phyloP scores from a whole-genome alignment of 2,113 vertebrate genomes.

The Pica pica region DNA sequence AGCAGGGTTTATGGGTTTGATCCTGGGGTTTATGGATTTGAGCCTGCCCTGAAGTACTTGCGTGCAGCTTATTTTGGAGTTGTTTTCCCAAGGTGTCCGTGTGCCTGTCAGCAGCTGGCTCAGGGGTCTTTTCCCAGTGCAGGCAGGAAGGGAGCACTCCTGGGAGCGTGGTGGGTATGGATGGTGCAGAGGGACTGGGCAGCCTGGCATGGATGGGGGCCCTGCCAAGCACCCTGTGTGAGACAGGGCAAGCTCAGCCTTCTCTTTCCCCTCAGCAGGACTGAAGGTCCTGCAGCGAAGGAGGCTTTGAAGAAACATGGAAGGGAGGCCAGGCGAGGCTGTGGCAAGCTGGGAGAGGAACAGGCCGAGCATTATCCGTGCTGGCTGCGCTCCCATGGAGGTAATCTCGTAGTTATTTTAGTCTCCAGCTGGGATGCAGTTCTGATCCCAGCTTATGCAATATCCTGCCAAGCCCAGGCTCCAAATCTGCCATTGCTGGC shows the following conservation, averaged over 20 bases:
- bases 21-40: neutral
- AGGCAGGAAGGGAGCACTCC: neutral
- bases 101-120: neutral
- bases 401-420: slow-evolving; percentile 32
- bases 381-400: neutral
- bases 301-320: neutral
- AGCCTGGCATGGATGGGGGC: neutral
- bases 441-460: slow-evolving; percentile 7
- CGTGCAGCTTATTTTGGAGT: neutral
- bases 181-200: neutral
- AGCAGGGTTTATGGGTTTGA: neutral
- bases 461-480: neutral
- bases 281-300: neutral
- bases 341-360: neutral
- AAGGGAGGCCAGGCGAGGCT: neutral
- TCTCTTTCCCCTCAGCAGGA: neutral
- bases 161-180: rapidly evolving
- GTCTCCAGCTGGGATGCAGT: slow-evolving; percentile 10
- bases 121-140: neutral
- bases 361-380: neutral
- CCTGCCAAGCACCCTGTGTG: neutral
- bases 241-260: neutral
- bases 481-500: neutral
- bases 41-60: neutral
- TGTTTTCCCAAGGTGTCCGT: neutral